A percentile compares a stretch with the other conserved stretches of the same genome.
Evolutionary conservation across 92 coral and sea anemone genomes (phyloP).

Genomic region (Porites evermanni): DNA sequence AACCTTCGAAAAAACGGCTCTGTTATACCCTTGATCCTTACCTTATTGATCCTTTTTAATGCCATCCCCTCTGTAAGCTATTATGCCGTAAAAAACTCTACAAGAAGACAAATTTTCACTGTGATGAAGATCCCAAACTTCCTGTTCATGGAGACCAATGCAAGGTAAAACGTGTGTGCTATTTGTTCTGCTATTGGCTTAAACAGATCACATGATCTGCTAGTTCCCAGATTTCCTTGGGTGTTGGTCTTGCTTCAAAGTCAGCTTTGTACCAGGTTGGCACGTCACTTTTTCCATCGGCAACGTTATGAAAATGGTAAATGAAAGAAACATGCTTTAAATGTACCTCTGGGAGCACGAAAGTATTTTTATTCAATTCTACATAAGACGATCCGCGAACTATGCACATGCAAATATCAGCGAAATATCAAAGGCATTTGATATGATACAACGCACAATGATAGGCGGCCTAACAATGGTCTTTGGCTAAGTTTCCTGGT

Average conservation of each 20-base stretch:
- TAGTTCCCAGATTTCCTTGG: conserved; percentile 28
- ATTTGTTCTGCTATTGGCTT: conserved; percentile 27
- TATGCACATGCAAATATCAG: too few species aligned
- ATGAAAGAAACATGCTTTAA: too few species aligned
- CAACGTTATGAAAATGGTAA: too few species aligned
- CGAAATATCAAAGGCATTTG: too few species aligned
- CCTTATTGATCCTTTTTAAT: conserved; percentile 98
- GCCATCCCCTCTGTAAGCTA: conserved; percentile 80
- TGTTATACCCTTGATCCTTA: conserved; percentile 59
- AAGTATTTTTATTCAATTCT: too few species aligned
- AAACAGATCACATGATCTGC: conserved; percentile 32
- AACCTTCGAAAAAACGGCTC: background rate
- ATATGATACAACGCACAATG: too few species aligned
- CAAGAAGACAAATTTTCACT: conserved; percentile 67
- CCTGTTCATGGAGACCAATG: conserved; percentile 74
- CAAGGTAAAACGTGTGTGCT: conserved; percentile 44
- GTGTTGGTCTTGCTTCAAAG: conserved; percentile 6
- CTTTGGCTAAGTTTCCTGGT: too few species aligned
- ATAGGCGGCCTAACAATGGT: too few species aligned
- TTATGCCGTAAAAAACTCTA: conserved; percentile 48
- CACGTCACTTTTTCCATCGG: too few species aligned
- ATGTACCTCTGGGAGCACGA: too few species aligned
- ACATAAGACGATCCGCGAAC: too few species aligned
- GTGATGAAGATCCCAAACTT: conserved; percentile 75
- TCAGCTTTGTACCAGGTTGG: too few species aligned